Evolutionary conservation across 2,113 vertebrate genomes (phyloP).

Genomic region (Copsychus sechellarum): DNA sequence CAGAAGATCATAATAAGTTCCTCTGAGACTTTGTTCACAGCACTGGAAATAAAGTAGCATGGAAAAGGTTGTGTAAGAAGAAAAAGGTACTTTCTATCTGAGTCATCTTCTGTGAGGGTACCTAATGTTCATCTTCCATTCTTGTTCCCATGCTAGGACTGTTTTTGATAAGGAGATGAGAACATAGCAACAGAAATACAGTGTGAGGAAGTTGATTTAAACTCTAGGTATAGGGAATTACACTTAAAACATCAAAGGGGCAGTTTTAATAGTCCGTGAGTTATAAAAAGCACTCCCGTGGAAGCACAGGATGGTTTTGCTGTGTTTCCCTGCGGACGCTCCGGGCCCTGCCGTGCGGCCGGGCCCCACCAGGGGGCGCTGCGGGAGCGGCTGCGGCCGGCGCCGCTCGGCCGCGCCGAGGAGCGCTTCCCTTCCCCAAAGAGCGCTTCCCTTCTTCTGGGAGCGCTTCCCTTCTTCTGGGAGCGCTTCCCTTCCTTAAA

Average conservation of each 20-base stretch:
- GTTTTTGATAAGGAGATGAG: neutral
- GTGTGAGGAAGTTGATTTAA: accelerated
- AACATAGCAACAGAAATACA: neutral
- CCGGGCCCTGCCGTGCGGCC: neutral
- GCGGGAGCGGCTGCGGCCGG: too few species aligned
- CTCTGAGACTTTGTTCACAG: neutral
- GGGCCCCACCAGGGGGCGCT: neutral
- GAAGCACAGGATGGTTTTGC: accelerated
- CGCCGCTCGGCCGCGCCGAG: too few species aligned
- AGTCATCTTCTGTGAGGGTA: neutral
- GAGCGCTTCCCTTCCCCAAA: too few species aligned
- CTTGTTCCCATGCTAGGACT: neutral
- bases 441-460: too few species aligned
- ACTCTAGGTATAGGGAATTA: neutral
- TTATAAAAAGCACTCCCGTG: accelerated
- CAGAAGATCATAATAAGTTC: neutral
- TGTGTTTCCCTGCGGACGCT: neutral
- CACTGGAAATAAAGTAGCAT: neutral
- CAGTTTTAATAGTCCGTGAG: neutral
- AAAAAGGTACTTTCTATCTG: neutral
- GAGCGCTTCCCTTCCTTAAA: too few species aligned
- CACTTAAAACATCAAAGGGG: accelerated
- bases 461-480: too few species aligned
- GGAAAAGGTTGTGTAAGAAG: neutral
- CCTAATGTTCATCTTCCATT: neutral